Percentiles rank a stretch among this genome's conserved stretches.
Conservation (phyloP, 2,797 vertebrate genomes). For the Miopithecus talapoin region DNA sequence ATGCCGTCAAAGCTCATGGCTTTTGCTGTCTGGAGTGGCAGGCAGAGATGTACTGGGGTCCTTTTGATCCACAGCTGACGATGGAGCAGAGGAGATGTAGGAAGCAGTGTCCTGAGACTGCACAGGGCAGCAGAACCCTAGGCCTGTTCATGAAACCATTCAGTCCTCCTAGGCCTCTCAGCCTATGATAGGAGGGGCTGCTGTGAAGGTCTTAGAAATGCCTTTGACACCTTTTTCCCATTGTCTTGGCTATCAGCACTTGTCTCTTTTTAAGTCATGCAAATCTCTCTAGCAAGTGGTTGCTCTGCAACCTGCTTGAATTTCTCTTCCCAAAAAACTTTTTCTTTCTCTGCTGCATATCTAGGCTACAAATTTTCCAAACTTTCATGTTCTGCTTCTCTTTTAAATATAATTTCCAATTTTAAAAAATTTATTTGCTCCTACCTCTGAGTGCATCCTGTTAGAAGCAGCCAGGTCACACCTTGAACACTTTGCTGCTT, state of each 20-base stretch:
- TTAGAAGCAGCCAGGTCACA: not conserved
- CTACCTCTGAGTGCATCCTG: not conserved
- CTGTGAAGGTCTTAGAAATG: not conserved
- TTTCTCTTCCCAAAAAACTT: not conserved
- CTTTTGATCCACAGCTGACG: not conserved
- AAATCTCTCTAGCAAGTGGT: not conserved
- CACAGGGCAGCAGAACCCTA: not conserved
- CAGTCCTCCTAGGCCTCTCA: not conserved
- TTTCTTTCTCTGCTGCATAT: not conserved
- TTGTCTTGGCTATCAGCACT: not conserved
- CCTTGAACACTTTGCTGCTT: not conserved
- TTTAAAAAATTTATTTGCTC: not conserved
- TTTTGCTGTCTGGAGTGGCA: not conserved
- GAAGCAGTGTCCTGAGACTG: not conserved
- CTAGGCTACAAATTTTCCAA: not conserved
- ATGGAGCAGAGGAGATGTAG: not conserved
- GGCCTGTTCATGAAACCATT: not conserved
- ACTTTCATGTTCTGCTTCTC: not conserved
- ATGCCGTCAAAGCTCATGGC: not conserved
- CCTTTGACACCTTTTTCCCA: not conserved
- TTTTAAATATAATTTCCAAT: not conserved
- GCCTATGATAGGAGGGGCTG: not conserved
- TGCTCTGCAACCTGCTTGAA: not conserved
- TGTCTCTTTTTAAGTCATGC: not conserved
- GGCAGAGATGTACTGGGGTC: not conserved